Conservation (phyloP, 2,888 invertebrate genomes). For the Itoplectis maculator region DNA sequence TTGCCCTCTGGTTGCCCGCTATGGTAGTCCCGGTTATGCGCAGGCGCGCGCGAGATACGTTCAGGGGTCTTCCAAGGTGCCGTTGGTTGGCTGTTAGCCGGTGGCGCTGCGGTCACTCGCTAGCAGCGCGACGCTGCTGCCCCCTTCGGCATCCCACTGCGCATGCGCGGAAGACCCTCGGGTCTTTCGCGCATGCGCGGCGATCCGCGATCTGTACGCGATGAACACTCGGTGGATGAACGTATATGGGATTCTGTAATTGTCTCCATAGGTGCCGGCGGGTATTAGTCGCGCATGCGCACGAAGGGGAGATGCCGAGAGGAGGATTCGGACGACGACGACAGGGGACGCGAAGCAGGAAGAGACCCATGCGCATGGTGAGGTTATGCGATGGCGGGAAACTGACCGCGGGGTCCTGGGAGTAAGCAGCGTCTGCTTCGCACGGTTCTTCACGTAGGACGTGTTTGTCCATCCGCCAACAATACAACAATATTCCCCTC, state of each 20-base stretch:
- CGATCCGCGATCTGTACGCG: conserved; percentile 71
- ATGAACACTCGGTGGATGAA: conserved; percentile 79
- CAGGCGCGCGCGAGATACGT: conserved; percentile 72
- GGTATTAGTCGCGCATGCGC: conserved; percentile 71
- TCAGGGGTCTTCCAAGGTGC: conserved; percentile 63
- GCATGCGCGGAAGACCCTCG: conserved; percentile 44
- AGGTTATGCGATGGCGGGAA: conserved; percentile 45
- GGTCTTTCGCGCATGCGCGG: too few relatives aligned
- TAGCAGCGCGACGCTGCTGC: not conserved
- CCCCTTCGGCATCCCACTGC: not conserved
- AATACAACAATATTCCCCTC: too few relatives aligned
- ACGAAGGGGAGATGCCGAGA: conserved; percentile 11
- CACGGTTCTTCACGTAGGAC: conserved; percentile 59
- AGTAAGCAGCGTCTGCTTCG: conserved; percentile 35
- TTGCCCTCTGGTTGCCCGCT: conserved; percentile 62
- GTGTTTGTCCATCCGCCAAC: conserved; percentile 43
- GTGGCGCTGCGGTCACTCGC: conserved; percentile 9
- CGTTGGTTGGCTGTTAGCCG: conserved; percentile 49
- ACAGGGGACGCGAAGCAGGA: conserved; percentile 53
- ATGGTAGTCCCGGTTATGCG: conserved; percentile 76
- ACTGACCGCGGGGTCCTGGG: conserved; percentile 40
- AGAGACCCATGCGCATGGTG: conserved; percentile 45
- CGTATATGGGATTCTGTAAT: conserved; percentile 82
- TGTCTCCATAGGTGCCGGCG: conserved; percentile 79
- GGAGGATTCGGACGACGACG: conserved; percentile 35